Conservation (phyloP, 2,113 vertebrate species). For the Anser cygnoides region DNA sequence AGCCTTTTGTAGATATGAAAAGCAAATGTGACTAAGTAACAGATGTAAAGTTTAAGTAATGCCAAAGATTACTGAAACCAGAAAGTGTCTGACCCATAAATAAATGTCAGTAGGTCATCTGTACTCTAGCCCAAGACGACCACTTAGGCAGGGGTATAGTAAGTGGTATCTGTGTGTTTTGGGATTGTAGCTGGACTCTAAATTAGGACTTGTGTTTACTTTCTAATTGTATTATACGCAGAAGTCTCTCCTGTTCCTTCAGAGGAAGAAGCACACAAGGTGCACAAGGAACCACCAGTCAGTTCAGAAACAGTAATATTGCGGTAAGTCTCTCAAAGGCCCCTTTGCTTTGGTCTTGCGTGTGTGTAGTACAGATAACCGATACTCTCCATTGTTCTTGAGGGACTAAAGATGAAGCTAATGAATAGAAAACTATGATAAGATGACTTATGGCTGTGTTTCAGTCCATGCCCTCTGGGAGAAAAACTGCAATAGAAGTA, state of each 20-base stretch:
- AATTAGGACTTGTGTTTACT: not conserved
- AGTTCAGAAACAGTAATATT: slow-evolving; percentile 36
- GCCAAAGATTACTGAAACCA: not conserved
- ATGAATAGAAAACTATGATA: not conserved
- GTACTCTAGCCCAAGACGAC: not conserved
- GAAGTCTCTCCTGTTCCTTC: slow-evolving; percentile 31
- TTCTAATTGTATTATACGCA: not conserved
- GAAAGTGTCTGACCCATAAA: slow-evolving; percentile 2
- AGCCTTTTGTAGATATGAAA: not conserved
- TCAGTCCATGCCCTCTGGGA: not conserved
- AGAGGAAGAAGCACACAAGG: slow-evolving; percentile 39
- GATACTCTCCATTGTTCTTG: not conserved
- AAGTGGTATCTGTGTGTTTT: not conserved
- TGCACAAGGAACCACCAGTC: not conserved
- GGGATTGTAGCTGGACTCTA: not conserved
- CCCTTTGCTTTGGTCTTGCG: not conserved
- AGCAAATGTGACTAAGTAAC: not conserved
- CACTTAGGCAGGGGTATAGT: not conserved
- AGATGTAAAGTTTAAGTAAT: not conserved
- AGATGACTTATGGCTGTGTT: not conserved
- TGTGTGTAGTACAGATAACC: not conserved
- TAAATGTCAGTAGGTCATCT: not conserved
- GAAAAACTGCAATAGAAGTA: not conserved
- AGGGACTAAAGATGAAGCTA: not conserved
- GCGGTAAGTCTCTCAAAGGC: slow-evolving; percentile 49